phyloP scores from a whole-genome alignment of 2,797 vertebrate species.

The Pseudocheirus occidentalis region DNA sequence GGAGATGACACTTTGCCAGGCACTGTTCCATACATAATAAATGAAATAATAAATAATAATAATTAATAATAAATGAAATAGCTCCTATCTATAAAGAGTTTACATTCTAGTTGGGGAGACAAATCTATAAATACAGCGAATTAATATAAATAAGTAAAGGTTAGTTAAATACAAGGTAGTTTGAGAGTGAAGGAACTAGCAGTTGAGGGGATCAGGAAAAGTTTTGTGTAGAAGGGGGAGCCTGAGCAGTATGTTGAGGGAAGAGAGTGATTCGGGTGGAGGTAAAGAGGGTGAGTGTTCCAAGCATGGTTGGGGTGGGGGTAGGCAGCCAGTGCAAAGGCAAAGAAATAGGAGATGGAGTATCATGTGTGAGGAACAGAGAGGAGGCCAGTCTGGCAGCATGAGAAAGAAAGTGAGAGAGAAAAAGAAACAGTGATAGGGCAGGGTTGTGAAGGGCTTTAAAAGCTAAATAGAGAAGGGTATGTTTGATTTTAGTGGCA shows the following conservation, averaged over 20 bases:
- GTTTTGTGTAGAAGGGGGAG: neutral
- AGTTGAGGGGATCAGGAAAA: neutral
- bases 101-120: neutral
- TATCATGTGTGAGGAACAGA: neutral
- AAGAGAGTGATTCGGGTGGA: neutral
- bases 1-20: neutral
- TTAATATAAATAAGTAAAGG: neutral
- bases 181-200: neutral
- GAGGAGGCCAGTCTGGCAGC: neutral
- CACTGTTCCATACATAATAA: neutral
- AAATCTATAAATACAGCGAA: neutral
- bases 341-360: neutral
- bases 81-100: neutral
- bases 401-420: neutral
- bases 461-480: neutral
- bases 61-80: neutral
- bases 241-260: neutral
- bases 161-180: neutral
- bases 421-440: neutral
- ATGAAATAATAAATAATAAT: neutral
- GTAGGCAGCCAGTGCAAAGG: neutral
- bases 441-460: neutral
- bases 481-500: neutral
- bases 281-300: neutral
- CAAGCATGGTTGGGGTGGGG: neutral